Evolutionary conservation across 1,140 invertebrate genomes (phyloP), one percentile per base, ranked within the genome.

Genomic region (Aradophagus sp.): DNA sequence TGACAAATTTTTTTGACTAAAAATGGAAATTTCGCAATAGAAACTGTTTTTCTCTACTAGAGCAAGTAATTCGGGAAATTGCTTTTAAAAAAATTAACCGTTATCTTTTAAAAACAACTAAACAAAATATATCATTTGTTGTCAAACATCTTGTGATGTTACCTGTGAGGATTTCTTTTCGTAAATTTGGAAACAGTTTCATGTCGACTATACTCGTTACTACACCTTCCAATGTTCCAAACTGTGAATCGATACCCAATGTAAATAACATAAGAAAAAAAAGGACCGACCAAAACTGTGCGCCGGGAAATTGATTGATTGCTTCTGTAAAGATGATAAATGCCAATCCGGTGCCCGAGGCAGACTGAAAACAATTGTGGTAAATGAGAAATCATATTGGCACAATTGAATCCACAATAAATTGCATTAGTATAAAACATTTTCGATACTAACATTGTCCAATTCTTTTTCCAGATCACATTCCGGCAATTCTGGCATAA

Each of bases 291-390:
- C 96, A 98, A 75, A 98, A 91, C 72, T 96, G 96, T 4, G 95
- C 93, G 2, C 94, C 94, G 0, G 95, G 95, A 84, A 98, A 97
- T 85, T 98, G 95, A 84, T 97, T 96, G 66, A 98, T 97, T 0
- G 96, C 96, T 84, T 98, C 95, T 0, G 96, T 97, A 85, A 97
- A 98, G 32, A 97, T 96, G 23, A 98, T 97, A 76, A 98, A 98
- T 0, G 96, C 96, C 19, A 98, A 84, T 1, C 96, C 96, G 0
- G 95, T 96, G 2, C 96, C 96, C 2, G 94, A 94, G 0, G 95
- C 95, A 1, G 95, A 94, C 95, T 97, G 85, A 27, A 89, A 89
- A 29, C 12, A 15, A 39, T 48, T n/a, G n/a, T n/a, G n/a, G n/a
- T n/a, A n/a, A n/a, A n/a, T n/a, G n/a, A n/a, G n/a, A n/a, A n/a